Evolutionary conservation across 2,113 vertebrate genomes (phyloP).

Genomic region (Ageneiosus marmoratus): DNA sequence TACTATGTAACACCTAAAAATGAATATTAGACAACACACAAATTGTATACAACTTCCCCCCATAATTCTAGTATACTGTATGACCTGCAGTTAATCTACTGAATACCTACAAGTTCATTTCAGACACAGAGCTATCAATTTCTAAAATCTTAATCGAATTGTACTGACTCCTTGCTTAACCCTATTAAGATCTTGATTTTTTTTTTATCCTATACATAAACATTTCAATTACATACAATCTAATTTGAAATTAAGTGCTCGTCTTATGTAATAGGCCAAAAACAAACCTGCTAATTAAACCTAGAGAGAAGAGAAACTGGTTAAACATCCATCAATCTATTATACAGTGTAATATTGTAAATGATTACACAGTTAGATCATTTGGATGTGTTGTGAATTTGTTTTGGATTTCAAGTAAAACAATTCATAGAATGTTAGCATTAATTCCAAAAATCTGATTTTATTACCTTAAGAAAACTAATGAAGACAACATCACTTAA

Average conservation of each 20-base stretch:
- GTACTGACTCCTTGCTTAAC: background rate
- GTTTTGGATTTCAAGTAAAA: background rate
- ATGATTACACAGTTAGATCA: background rate
- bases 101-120: background rate
- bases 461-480: background rate
- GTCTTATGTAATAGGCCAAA: background rate
- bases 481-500: background rate
- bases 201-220: constrained; percentile 30
- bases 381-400: background rate
- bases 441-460: background rate
- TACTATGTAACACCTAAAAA: background rate
- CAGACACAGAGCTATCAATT: background rate
- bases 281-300: background rate
- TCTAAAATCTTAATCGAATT: background rate
- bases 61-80: background rate
- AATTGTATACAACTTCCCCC: too few species aligned
- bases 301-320: background rate
- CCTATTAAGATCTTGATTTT: constrained; percentile 14
- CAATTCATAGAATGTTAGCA: background rate
- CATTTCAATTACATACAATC: constrained; percentile 10
- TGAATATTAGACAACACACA: background rate
- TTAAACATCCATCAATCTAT: background rate
- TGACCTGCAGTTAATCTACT: background rate
- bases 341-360: background rate
- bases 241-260: background rate